Evolutionary conservation across 2,113 vertebrate genomes (phyloP).

Genomic region (Pteronura brasiliensis): DNA sequence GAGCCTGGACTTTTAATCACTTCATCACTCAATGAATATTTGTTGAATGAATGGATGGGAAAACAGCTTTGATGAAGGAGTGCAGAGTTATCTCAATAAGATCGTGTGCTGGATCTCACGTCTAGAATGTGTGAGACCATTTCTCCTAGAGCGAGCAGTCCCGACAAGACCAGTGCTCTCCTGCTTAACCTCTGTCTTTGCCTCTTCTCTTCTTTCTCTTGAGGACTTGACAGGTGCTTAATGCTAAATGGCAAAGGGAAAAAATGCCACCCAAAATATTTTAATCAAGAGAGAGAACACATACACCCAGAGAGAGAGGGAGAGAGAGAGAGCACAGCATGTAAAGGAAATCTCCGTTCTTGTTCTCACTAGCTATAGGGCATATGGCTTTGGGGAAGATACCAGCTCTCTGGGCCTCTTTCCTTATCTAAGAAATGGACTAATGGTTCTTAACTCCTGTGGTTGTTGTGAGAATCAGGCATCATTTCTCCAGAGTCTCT

Average conservation of each 20-base stretch:
- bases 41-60: background rate
- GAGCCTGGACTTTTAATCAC: background rate
- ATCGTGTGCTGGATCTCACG: background rate
- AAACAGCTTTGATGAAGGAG: background rate
- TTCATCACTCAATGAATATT: background rate
- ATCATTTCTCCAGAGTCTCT: background rate
- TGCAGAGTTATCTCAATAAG: background rate
- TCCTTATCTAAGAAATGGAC: constrained; percentile 22
- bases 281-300: background rate
- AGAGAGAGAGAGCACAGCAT: background rate
- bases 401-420: background rate
- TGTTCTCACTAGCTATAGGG: background rate
- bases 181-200: background rate
- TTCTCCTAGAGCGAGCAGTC: background rate
- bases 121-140: background rate
- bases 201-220: background rate
- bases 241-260: background rate
- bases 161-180: background rate
- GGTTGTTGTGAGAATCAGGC: background rate
- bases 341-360: background rate
- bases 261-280: background rate
- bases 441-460: background rate
- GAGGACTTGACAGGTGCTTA: background rate
- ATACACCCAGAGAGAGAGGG: background rate
- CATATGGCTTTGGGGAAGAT: background rate